Evolutionary conservation across 2,888 invertebrate genomes (phyloP), one percentile per base, ranked within the genome.

Genomic region (Clitarchus hookeri): DNA sequence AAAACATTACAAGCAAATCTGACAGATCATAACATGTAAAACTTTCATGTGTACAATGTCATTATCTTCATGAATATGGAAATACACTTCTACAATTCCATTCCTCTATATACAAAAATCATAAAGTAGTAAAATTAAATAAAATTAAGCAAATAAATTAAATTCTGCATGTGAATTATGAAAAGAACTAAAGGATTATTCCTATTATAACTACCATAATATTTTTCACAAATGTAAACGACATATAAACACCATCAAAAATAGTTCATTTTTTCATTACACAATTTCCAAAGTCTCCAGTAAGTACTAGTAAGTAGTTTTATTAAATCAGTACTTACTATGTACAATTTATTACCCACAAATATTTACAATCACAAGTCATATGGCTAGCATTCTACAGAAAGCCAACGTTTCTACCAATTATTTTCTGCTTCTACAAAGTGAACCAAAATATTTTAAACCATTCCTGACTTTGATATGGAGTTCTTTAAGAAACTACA

Each of bases 271-370:
- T 65, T 23, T 65, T 65, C 65, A n/a, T 65, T 8, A 65, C 65
- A 65, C 65, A 65, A 23, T 65, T 65, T 65, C 8, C 65, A 6
- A 65, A n/a, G n/a, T 65, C 65, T 65, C 65, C 65, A 65, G 65
- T 65, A 65, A 65, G 65, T 65, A 65, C 65, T 23, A 65, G 65
- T 65, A 65, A 65, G 65, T 65, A 65, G 65, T 65, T 65, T 65
- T 65, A 65, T 65, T 65, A 0, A 65, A 65, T 65, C 65, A 65
- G 65, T n/a, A 65, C 65, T 65, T 65, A 65, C 65, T 65, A 6
- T 65, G 65, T 65, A 65, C 23, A 65, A 65, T 65, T 65, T 23
- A 65, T n/a, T 65, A 65, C n/a, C 6, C n/a, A 65, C n/a, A n/a
- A 65, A 65, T 65, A 65, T 65, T 65, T 65, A 65, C n/a, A 65